Base-by-base conservation (phyloP, 2,888 invertebrate genomes). In the Netelia inedita region DNA sequence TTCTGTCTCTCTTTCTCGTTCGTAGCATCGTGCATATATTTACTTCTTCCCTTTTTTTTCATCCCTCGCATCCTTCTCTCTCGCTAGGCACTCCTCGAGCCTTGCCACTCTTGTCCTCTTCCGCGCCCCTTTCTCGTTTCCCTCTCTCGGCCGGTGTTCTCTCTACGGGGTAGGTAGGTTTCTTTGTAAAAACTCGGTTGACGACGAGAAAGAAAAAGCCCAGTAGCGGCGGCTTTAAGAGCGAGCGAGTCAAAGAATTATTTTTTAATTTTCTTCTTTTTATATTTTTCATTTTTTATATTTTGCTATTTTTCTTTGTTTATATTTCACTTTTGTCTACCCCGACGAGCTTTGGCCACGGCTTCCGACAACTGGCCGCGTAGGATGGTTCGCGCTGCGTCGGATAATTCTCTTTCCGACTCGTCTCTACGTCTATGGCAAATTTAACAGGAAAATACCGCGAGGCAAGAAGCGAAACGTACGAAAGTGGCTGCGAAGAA, bases 161-260 rank as follows among this genome's bases (percentile, higher is more conserved):
- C 71, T 68, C 85, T 43, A 55, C 63, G 46, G 71, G 74, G 76
- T 57, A 82, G 69, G 61, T 73, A 82, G 69, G 61, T 73, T 80
- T 79, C 65, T 79, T 83, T 69, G 50, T 69, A 85, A 85, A 69
- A 85, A 78, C 74, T 66, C 83, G 79, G 63, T 57, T 63, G 75
- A 85, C 78, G 83, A 63, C 71, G 41, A 71, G 35, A 53, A 23
- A n/a, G n/a, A 53, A 14, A n/a, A 50, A 11, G 2, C 46, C 50
- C 11, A 43, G 75, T 35, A 46, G 66, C 11, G 66, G 59, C 50
- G 66, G 59, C 50, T 23, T 55, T 35, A 63, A 46, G 79, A 69
- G 55, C 61, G 53, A 69, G 55, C 35, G 68, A 61, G 72, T 73
- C 65, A 35, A 41, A 43, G 43, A 21, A 57, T 68, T 76, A 68